Conservation (phyloP, 2,888 invertebrate genomes). For the Apamea sordens region DNA sequence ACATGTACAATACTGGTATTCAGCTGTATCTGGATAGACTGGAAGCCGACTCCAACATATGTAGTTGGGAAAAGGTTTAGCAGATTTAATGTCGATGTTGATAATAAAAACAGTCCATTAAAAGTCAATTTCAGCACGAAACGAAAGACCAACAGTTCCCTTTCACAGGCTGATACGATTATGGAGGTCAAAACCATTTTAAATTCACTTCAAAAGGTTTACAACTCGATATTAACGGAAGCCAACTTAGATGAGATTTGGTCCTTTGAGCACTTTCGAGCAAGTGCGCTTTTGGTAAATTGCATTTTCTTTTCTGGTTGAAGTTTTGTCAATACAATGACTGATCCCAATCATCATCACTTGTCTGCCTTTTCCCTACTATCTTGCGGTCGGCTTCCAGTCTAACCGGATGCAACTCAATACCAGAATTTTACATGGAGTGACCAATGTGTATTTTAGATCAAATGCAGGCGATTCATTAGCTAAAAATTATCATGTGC, state of each 20-base stretch:
- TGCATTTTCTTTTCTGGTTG: neutral
- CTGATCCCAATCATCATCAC: neutral
- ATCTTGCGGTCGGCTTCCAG: neutral
- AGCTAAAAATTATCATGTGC: neutral
- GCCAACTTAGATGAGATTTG: slow-evolving; percentile 10
- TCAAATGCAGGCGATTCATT: neutral
- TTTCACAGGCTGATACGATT: neutral
- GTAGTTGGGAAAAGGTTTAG: too few relatives aligned
- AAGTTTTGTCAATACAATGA: neutral
- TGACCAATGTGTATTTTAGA: neutral
- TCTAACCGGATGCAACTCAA: neutral
- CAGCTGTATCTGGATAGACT: too few relatives aligned
- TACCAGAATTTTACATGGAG: neutral
- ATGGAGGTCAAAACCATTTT: neutral
- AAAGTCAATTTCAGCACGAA: neutral
- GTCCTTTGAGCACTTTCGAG: neutral
- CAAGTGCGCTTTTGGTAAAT: neutral
- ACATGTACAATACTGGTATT: too few relatives aligned
- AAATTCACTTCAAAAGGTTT: neutral
- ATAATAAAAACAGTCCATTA: neutral
- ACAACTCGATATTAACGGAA: neutral
- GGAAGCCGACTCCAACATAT: too few relatives aligned
- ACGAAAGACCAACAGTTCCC: slow-evolving; percentile 1
- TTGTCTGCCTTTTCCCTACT: neutral
- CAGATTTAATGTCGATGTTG: too few relatives aligned